Evolutionary conservation across 2,888 invertebrate species (phyloP), one percentile per base, ranked within the genome.

Genomic region (Leucoma salicis): DNA sequence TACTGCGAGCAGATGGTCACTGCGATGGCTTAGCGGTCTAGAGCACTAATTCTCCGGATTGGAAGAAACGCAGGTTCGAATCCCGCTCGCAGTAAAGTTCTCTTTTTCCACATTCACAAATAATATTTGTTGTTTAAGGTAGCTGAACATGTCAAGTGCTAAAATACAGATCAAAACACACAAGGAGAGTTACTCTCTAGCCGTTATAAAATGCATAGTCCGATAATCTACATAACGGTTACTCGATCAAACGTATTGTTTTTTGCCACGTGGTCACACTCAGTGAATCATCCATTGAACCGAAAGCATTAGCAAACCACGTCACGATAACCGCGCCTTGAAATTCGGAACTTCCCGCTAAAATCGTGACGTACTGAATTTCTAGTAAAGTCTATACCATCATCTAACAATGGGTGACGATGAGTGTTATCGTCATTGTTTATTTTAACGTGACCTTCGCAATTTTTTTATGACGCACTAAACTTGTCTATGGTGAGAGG

Each of bases 361-460:
- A 7, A 29, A 13, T 7, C 29, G 14, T 29, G 16, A 16, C 31
- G 15, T 31, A 15, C 7, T 13, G 25, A 25, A 11, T 11, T 38
- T 38, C 38, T 31, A 38, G 25, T 25, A 38, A 24, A 15, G 13
- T 38, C 31, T 21, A 14, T 31, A 38, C 15, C 31, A 14, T 31
- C 38, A 31, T 8, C 10, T 13, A 25, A 21, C 35, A 45, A 39
- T 45, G 39, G 25, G 36, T 45, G 39, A 36, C 36, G 21, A 27
- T 33, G 35, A 36, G 32, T 27, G 5, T 33, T 39, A 36, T 45
- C 36, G 32, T 32, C 33, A 39, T 45, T 36, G 36, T 35, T 32
- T 37, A 32, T 24, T 43, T 39, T 36, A 35, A 33, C 11, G 35
- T 27, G 39, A 31, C 44, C 44, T 34, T 43, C 39, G 28, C 28